Evolutionary conservation across 2,888 invertebrate genomes (phyloP).

Genomic region (Spialia ferax): DNA sequence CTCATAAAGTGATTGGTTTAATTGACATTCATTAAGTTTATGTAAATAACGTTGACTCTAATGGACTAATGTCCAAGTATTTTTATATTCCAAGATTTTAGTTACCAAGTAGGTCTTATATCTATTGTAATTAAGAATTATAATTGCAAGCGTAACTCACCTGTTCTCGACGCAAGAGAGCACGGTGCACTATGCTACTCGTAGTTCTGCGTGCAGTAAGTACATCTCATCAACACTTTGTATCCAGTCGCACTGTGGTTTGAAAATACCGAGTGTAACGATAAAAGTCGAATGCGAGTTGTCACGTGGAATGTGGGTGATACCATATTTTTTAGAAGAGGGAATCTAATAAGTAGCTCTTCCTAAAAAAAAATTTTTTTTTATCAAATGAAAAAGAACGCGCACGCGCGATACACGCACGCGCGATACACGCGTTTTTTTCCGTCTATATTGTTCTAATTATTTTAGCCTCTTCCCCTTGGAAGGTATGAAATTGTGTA

Average conservation of each 20-base stretch:
- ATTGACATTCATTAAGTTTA: no score
- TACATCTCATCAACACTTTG: background rate
- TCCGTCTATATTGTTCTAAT: no score
- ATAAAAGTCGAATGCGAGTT: background rate
- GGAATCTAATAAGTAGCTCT: no score
- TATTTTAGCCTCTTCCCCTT: background rate
- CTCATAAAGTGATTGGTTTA: no score
- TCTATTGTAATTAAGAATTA: background rate
- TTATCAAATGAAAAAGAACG: no score
- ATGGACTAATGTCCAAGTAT: background rate
- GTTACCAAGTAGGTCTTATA: background rate
- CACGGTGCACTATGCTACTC: slow-evolving; percentile 8
- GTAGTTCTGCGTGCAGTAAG: no score
- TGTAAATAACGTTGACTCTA: background rate
- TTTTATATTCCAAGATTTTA: background rate
- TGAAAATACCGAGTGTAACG: background rate
- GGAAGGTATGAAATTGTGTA: background rate
- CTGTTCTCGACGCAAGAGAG: background rate
- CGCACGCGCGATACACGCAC: no score
- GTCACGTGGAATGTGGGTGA: background rate
- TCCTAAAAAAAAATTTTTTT: no score
- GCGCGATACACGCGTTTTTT: no score
- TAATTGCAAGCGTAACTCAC: background rate
- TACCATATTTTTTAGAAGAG: no score
- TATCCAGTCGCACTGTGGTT: slow-evolving; percentile 12